These are phyloP conservation scores for Vannuccia rotundouncinata DNA, from an alignment of 2,888 invertebrate species.

Conservation along the genomic window DNA sequence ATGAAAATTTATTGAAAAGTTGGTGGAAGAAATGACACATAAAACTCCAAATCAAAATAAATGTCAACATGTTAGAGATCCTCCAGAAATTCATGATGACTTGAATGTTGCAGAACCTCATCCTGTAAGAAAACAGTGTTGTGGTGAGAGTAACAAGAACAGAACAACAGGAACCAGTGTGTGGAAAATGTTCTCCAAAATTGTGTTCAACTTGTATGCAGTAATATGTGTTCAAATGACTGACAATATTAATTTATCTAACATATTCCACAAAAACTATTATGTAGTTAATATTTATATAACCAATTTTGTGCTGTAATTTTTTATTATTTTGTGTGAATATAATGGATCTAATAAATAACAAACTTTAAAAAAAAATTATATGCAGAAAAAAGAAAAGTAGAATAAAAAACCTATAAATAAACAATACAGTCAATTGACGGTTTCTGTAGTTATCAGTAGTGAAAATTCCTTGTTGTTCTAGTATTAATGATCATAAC, in stretches of 20 bases:
- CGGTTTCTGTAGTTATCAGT: constrained; percentile 13
- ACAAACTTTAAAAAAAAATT: background rate
- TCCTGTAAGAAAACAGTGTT: constrained; percentile 27
- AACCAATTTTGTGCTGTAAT: constrained; percentile 26
- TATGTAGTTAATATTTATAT: constrained; percentile 21
- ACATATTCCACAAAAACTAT: constrained; percentile 26
- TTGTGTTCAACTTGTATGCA: constrained; percentile 21
- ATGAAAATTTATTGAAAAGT: constrained; percentile 23
- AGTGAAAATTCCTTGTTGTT: constrained; percentile 21
- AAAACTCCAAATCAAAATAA: background rate
- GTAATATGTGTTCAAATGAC: constrained; percentile 18
- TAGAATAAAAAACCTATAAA: constrained; percentile 21
- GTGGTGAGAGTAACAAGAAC: constrained; percentile 28
- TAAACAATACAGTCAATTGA: constrained; percentile 23
- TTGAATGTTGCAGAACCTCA: background rate
- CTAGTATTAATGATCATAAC: constrained; percentile 19
- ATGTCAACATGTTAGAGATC: background rate
- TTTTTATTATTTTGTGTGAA: constrained; percentile 23
- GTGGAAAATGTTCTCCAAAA: constrained; percentile 23
- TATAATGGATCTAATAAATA: constrained; percentile 23
- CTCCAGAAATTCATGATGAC: background rate
- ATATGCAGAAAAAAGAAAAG: constrained; percentile 23
- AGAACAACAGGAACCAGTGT: constrained; percentile 21
- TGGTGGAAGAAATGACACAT: constrained; percentile 30
- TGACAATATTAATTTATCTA: constrained; percentile 26